phyloP scores from a whole-genome alignment of 2,797 vertebrate genomes.

The Eupleurogrammus muticus region DNA sequence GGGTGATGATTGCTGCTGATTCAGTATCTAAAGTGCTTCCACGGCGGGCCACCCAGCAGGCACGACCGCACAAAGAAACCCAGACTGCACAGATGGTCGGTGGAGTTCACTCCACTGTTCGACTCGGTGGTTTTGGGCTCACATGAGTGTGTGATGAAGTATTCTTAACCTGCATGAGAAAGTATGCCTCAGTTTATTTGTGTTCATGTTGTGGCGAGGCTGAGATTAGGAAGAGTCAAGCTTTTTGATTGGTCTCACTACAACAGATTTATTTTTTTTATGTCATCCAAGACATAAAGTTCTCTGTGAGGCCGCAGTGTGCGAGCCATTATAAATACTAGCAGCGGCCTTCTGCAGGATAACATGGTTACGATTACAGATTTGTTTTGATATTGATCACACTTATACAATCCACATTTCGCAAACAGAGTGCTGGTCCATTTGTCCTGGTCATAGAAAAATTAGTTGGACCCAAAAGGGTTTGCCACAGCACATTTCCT shows the following conservation, averaged over 20 bases:
- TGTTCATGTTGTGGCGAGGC: conserved; percentile 50
- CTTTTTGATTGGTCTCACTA: conserved; percentile 11
- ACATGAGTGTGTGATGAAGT: conserved; percentile 42
- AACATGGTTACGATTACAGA: conserved; percentile 25
- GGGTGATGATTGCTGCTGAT: conserved; percentile 70
- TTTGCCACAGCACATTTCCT: conserved; percentile 25
- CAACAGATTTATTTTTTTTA: conserved; percentile 27
- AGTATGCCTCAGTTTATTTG: conserved; percentile 53
- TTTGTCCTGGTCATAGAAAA: conserved; percentile 20
- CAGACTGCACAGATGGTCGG: conserved; percentile 58
- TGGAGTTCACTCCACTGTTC: conserved; percentile 25
- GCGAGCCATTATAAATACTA: conserved; percentile 30
- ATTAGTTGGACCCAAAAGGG: conserved; percentile 2
- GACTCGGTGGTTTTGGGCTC: conserved; percentile 41
- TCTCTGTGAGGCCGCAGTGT: conserved; percentile 9
- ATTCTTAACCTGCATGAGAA: conserved; percentile 41
- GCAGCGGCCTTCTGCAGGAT: conserved; percentile 3
- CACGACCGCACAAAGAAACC: conserved; percentile 60
- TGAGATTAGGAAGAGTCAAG: conserved; percentile 30
- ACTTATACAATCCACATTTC: conserved; percentile 28
- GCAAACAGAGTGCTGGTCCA: background rate
- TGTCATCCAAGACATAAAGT: conserved; percentile 34
- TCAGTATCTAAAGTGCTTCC: conserved; percentile 68
- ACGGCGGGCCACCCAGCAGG: conserved; percentile 74
- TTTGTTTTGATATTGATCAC: conserved; percentile 36